These are phyloP conservation scores for Apteryx mantelli DNA, from an alignment of 2,113 vertebrate genomes.

Conservation along the genomic window DNA sequence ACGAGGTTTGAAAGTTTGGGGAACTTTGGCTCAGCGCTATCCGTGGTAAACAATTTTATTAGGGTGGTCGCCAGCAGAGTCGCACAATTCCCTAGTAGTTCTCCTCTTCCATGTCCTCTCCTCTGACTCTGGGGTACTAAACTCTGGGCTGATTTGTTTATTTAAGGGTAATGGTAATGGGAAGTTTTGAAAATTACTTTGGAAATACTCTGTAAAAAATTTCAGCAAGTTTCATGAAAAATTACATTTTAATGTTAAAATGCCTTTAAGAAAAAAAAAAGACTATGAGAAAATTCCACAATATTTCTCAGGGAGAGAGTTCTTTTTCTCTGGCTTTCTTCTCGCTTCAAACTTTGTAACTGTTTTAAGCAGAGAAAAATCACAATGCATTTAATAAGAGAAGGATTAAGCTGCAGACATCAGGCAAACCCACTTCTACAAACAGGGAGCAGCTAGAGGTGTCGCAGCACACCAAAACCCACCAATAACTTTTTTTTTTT, in stretches of 20 bases:
- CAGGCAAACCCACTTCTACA: not conserved
- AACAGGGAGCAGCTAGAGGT: not conserved
- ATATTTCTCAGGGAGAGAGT: not conserved
- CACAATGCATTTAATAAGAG: not conserved
- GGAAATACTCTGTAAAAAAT: not conserved
- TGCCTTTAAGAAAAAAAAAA: not conserved
- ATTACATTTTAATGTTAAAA: not conserved
- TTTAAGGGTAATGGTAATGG: not conserved
- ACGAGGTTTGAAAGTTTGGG: not conserved
- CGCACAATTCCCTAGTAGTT: not conserved
- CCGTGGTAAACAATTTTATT: rapidly evolving
- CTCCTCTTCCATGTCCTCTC: not conserved
- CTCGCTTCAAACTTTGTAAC: not conserved
- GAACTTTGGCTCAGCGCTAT: not conserved
- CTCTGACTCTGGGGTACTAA: not conserved
- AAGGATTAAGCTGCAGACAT: not conserved
- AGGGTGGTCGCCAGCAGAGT: not conserved
- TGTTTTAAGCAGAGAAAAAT: not conserved
- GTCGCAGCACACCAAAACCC: rapidly evolving
- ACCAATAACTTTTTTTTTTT: rapidly evolving
- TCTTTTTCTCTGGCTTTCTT: not conserved
- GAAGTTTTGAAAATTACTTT: not conserved
- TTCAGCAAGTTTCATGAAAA: not conserved
- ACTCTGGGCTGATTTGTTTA: too few relatives aligned
- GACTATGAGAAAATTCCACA: not conserved